These are phyloP conservation scores for Thinocorus orbignyianus DNA, from an alignment of 2,113 vertebrate species.

Conservation along the genomic window DNA sequence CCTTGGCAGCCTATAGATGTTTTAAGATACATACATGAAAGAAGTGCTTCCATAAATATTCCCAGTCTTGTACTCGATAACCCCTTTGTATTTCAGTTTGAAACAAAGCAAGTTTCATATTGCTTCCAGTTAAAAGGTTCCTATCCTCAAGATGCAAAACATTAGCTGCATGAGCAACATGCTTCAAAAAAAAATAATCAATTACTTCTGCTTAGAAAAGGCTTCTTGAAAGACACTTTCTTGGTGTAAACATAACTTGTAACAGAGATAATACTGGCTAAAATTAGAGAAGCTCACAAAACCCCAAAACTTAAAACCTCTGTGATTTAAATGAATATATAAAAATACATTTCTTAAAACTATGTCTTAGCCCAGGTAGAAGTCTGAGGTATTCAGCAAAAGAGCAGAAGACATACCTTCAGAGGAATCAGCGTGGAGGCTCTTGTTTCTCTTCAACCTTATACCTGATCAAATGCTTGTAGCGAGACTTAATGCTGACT, in stretches of 20 bases:
- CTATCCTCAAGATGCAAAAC: background rate
- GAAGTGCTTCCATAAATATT: background rate
- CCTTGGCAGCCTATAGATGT: background rate
- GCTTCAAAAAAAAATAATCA: background rate
- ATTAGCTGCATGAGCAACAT: background rate
- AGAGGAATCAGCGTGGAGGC: background rate
- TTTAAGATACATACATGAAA: background rate
- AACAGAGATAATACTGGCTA: background rate
- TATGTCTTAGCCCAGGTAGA: background rate
- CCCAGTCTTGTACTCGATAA: background rate
- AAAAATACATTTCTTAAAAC: background rate
- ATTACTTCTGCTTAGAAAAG: background rate
- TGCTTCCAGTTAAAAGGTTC: background rate
- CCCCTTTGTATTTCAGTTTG: background rate
- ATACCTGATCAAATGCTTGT: background rate
- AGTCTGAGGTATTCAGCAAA: background rate
- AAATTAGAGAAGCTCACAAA: background rate
- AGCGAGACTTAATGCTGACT: background rate
- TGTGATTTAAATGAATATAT: background rate
- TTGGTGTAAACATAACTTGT: background rate
- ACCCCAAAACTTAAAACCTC: background rate
- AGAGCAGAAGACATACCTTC: conserved; percentile 10
- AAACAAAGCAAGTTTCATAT: background rate
- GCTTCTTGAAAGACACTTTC: background rate
- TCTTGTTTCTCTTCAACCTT: background rate